Evolutionary conservation across 2,888 invertebrate genomes (phyloP).

Genomic region (Noctua pronuba): DNA sequence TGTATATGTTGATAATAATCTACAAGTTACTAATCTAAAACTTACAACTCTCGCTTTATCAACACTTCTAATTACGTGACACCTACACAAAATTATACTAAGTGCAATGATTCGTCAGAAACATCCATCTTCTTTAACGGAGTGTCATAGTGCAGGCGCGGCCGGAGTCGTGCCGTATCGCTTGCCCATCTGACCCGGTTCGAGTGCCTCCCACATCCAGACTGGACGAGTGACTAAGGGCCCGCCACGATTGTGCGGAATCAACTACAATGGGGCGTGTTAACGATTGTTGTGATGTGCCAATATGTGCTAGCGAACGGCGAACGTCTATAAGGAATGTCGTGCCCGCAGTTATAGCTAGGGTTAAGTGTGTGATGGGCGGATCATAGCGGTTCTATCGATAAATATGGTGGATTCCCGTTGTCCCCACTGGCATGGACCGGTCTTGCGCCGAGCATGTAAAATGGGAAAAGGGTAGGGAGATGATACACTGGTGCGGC

Average conservation of each 20-base stretch:
- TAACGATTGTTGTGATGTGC: constrained; percentile 65
- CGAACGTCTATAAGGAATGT: constrained; percentile 49
- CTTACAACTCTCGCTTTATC: not conserved
- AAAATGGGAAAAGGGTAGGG: no score
- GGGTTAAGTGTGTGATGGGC: constrained; percentile 39
- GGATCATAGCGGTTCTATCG: constrained; percentile 10
- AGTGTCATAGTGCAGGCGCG: constrained; percentile 66
- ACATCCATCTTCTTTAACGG: constrained; percentile 75
- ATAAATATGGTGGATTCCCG: no score
- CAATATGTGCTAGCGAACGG: constrained; percentile 58
- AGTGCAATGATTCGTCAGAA: constrained; percentile 61
- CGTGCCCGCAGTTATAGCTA: constrained; percentile 50
- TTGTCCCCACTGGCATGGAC: no score
- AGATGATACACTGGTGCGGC: no score
- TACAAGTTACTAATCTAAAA: not conserved
- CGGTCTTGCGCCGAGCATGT: no score
- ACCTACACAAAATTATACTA: constrained; percentile 43
- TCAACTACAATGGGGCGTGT: constrained; percentile 69
- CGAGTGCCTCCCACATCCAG: constrained; percentile 69
- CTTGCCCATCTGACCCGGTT: constrained; percentile 78
- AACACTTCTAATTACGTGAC: constrained; percentile 23
- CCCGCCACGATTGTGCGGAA: constrained; percentile 67
- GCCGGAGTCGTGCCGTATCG: constrained; percentile 82
- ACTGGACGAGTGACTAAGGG: constrained; percentile 67
- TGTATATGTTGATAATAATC: not conserved